Evolutionary conservation across 2,113 vertebrate species (phyloP).

Genomic region (Hepsetus odoe): DNA sequence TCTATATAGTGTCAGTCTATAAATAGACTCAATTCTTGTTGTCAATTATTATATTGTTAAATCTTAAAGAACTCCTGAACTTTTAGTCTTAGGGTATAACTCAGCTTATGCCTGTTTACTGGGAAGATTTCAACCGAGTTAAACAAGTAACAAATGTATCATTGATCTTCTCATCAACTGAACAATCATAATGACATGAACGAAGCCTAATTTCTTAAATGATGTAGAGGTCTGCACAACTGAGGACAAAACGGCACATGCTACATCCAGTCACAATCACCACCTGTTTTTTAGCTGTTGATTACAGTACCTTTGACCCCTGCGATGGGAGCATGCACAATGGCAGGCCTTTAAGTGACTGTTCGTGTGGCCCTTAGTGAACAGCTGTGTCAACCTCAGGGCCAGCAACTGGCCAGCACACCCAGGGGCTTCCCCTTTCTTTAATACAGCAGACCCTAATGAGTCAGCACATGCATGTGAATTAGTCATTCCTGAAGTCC

Average conservation of each 20-base stretch:
- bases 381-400: conserved; percentile 61
- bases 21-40: too few species aligned
- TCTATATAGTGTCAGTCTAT: too few species aligned
- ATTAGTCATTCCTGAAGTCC: conserved; percentile 23
- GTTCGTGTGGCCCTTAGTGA: conserved; percentile 40
- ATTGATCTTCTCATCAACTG: neutral
- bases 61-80: too few species aligned
- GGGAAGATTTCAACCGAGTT: neutral
- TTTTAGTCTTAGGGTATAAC: too few species aligned
- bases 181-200: neutral
- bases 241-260: conserved; percentile 37
- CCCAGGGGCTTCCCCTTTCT: conserved; percentile 23
- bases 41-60: too few species aligned
- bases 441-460: conserved; percentile 41
- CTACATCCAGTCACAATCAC: conserved; percentile 17
- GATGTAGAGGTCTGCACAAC: conserved; percentile 2
- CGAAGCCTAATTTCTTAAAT: neutral
- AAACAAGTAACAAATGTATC: neutral
- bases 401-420: conserved; percentile 52
- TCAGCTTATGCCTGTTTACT: neutral
- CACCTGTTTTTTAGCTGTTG: conserved; percentile 56
- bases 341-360: conserved; percentile 50
- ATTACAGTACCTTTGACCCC: conserved; percentile 58
- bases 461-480: conserved; percentile 44
- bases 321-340: conserved; percentile 54